Evolutionary conservation across 1,140 invertebrate genomes (phyloP), one percentile per base, ranked within the genome.

Genomic region (Bursaphelenchus mucronatus): DNA sequence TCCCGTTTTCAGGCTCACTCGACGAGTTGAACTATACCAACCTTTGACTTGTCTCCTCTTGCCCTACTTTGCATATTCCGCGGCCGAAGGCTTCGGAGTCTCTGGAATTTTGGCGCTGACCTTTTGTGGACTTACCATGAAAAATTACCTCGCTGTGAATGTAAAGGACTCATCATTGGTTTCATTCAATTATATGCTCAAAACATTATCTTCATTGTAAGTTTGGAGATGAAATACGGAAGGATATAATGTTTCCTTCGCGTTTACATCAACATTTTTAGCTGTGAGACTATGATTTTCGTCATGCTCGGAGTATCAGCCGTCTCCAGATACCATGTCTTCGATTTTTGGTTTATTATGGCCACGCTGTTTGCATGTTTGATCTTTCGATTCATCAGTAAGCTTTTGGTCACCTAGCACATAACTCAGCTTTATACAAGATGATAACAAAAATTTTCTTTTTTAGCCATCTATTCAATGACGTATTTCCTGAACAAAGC

Each of bases 101-200:
- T 68, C 64, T 57, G 64, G 64, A 1, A 66, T 66, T 64, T 21
- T 66, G 17, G 67, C 64, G 64, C 93, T 97, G 68, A 96, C 94
- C 46, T 95, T 94, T 79, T 97, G 94, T 83, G 94, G 94, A 50
- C 92, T 97, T 64, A 91, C 92, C 0, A 97, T 97, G 91, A 96
- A 96, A 82, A 96, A 97, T 80, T 98, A 97, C 82, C 91, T 96
- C n/a, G 92, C 95, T 83, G 89, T 88, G 13, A 98, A 98, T 84
- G 92, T 98, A 74, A 94, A 92, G 10, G 89, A 92, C 84, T 96
- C 96, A 82, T 96, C 94, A 0, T 91, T 94, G 76, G 96, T 92
- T 5, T 96, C 94, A 7, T 89, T 97, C 52, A 97, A 96, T 81
- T 97, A 97, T 81, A 90, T 93, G 47, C 91, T 97, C 15, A 66